Evolutionary conservation across 2,113 vertebrate genomes (phyloP), one percentile per base, ranked within the genome.

Genomic region (Galbula dea): DNA sequence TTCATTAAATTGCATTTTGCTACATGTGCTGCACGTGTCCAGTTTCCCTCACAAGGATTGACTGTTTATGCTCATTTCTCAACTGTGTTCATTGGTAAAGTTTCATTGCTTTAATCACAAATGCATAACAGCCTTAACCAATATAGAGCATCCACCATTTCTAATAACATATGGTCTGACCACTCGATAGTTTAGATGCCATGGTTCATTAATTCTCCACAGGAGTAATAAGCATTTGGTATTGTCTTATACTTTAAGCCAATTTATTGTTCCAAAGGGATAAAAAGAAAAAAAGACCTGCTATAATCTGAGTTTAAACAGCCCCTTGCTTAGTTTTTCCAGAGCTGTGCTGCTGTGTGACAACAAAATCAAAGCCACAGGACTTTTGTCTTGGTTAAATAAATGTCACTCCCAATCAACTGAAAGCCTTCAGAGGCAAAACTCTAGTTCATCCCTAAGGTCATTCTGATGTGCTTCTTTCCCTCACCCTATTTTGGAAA

Each of bases 141-240:
- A 61, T 72, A 83, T 91, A 89, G 81, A 96, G 74, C 86, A 93
- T 68, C 96, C 96, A 85, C 91, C 89, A 95, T 97, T 96, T 94
- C 88, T 94, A 85, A 83, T 73, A 88, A 96, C 97, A 96, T 93
- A 90, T 94, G 90, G 94, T 89, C 93, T 94, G 80, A 89, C 91
- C 81, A 94, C 96, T 96, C 36, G 34, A 95, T 90, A 82, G 80
- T 95, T 93, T 95, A 94, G 87, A 97, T 97, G 96, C 94, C 96
- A 97, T 93, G 96, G 91, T 87, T 97, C 97, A 97, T 97, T 98
- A 97, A 97, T 97, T 97, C 97, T 96, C 95, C 92, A 91, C 83
- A 94, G 94, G 96, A 97, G 83, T 86, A 97, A 92, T 95, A 97
- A 94, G 89, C 94, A 92, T 96, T 95, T 94, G 91, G 90, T 88